phyloP scores from a whole-genome alignment of 2,797 vertebrate species.

The Typhlichthys subterraneus region DNA sequence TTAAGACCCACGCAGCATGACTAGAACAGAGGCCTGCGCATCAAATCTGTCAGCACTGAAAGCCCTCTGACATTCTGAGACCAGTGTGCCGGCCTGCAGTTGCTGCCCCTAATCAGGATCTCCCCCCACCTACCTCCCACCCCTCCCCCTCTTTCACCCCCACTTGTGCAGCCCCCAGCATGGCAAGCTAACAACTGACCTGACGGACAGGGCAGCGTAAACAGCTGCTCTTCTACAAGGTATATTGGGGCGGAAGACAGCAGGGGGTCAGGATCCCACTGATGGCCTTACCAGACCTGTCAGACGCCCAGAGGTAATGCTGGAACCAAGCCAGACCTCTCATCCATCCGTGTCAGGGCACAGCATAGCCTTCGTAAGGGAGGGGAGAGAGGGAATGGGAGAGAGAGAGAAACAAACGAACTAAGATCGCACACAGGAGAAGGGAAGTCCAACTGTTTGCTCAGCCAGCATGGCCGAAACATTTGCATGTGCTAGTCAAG shows the following conservation, averaged over 20 bases:
- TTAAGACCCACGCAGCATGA: conserved; percentile 30
- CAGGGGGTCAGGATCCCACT: conserved; percentile 38
- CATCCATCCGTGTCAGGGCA: conserved; percentile 6
- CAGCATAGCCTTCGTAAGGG: not conserved
- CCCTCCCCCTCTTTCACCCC: not conserved
- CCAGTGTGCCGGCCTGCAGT: conserved; percentile 63
- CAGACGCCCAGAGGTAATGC: conserved; percentile 23
- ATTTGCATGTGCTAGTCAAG: too few relatives aligned
- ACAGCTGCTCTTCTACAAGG: conserved; percentile 71
- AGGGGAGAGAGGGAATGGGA: not conserved
- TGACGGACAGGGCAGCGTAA: conserved; percentile 57
- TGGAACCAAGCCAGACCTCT: conserved; percentile 36
- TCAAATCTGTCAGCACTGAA: conserved; percentile 64
- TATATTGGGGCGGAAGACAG: conserved; percentile 43
- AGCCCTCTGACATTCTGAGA: conserved; percentile 64
- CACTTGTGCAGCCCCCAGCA: conserved; percentile 59
- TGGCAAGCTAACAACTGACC: conserved; percentile 70
- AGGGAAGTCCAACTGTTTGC: not conserved
- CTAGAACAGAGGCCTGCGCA: conserved; percentile 50
- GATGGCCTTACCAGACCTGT: conserved; percentile 62
- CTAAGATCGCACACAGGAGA: not conserved
- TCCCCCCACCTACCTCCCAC: conserved; percentile 2
- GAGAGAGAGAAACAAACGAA: not conserved
- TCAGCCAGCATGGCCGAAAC: too few relatives aligned
- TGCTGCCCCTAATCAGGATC: conserved; percentile 65